Base-by-base conservation (phyloP, 2,888 invertebrate species). In the Pimpla rufipes region DNA sequence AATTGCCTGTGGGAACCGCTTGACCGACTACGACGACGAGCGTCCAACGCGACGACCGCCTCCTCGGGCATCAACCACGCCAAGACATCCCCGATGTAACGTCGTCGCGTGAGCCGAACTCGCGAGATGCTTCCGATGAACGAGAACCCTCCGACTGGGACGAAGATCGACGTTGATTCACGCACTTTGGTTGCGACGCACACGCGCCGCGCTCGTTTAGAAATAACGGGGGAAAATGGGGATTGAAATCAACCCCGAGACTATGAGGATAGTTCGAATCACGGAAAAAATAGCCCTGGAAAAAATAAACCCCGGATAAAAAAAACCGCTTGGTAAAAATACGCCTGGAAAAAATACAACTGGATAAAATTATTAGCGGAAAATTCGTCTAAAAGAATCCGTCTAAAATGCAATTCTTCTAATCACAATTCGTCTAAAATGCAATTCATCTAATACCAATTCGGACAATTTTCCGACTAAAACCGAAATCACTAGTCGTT, bases 1-100 rank as follows among this genome's bases (percentile, higher is more conserved):
- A 82, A 82, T 82, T 59, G 74, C 62, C 82, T 74, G 78, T 82
- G 82, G 82, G 82, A 82, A 82, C 68, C 59, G 78, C 55, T 78
- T 70, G 82, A 78, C 78, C 78, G 78, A 74, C 78, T 52, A 77
- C 66, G 67, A 59, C 55, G 47, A 42, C n/a, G 67, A 68, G 57
- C 40, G 40, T 40, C 40, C 68, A 13, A 55, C 57, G 1, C 18
- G 55, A 66, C 70, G 64, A 76, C 23, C 67, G 50, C 35, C 21
- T 55, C 55, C 23, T n/a, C 45, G 29, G 23, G 16, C 13, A 42
- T 10, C 16, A n/a, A n/a, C n/a, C n/a, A n/a, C n/a, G n/a, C n/a
- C n/a, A n/a, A n/a, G n/a, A n/a, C n/a, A 29, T 70, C 7, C n/a
- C 21, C 42, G 11, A 57, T 45, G 18, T 16, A 35, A 59, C 66